Conservation (phyloP, 1,140 invertebrate genomes). For the Druon quercuslanigerum region DNA sequence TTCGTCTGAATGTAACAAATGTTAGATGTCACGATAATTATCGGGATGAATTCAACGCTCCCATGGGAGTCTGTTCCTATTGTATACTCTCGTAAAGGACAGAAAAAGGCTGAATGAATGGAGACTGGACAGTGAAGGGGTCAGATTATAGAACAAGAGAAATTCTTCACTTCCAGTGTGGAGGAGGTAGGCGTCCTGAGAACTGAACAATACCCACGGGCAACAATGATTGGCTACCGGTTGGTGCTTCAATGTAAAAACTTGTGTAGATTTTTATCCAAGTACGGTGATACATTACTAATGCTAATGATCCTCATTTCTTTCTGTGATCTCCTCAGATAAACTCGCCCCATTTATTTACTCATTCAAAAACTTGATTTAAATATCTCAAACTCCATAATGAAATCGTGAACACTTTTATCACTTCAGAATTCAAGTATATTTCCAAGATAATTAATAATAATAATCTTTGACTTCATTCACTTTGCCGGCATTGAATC, state of each 20-base stretch:
- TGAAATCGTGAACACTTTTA: too few species aligned
- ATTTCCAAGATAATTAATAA: too few species aligned
- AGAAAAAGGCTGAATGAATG: too few species aligned
- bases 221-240: constrained; percentile 10
- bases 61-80: too few species aligned
- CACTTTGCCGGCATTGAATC: too few species aligned
- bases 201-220: constrained; percentile 1
- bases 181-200: not conserved
- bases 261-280: constrained; percentile 26
- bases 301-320: constrained; percentile 26
- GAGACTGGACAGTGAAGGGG: too few species aligned
- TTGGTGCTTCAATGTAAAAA: constrained; percentile 8
- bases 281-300: not conserved
- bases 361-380: not conserved
- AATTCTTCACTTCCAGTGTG: not conserved
- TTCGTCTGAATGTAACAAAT: constrained; percentile 16
- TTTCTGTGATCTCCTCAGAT: constrained; percentile 6
- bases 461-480: too few species aligned
- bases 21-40: constrained; percentile 5
- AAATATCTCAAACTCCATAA: too few species aligned
- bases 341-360: constrained; percentile 18
- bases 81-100: too few species aligned
- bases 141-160: constrained; percentile 14
- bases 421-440: too few species aligned
- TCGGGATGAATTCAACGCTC: too few species aligned